phyloP scores from a whole-genome alignment of 2,113 vertebrate genomes.

The Prinia subflava region DNA sequence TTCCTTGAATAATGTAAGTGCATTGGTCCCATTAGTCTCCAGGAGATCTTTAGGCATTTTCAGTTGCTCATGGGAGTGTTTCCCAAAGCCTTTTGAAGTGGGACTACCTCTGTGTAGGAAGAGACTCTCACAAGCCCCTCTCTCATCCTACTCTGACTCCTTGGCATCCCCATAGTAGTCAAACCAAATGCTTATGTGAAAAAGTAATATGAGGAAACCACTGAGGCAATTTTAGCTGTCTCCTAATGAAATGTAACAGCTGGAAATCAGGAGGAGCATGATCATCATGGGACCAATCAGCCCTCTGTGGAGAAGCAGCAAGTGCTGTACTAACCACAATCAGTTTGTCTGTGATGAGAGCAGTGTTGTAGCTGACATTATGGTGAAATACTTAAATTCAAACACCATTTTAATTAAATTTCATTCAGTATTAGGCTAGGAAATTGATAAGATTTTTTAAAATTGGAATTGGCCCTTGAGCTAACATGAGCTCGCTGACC shows the following conservation, averaged over 20 bases:
- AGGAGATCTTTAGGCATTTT: neutral
- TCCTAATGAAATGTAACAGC: conserved; percentile 50
- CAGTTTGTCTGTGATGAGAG: neutral
- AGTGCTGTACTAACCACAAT: neutral
- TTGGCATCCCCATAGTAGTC: neutral
- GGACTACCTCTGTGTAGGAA: neutral
- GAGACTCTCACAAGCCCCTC: neutral
- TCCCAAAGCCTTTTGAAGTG: conserved; percentile 1
- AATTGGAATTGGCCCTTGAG: neutral
- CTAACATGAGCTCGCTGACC: neutral
- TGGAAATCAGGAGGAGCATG: conserved; percentile 43
- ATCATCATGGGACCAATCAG: conserved; percentile 44
- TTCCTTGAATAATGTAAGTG: neutral
- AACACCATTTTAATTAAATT: conserved; percentile 37
- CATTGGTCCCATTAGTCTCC: neutral
- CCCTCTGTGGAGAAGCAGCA: conserved; percentile 39
- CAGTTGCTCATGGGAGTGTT: neutral
- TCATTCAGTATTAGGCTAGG: neutral
- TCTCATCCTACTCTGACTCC: neutral
- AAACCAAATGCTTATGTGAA: neutral
- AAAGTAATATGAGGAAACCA: conserved; percentile 37
- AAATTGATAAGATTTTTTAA: neutral
- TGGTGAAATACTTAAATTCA: neutral
- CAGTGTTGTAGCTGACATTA: neutral
- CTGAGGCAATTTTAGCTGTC: conserved; percentile 24